Base-by-base conservation (phyloP, 2,888 invertebrate genomes). In the Lissocephala sabroskyi region DNA sequence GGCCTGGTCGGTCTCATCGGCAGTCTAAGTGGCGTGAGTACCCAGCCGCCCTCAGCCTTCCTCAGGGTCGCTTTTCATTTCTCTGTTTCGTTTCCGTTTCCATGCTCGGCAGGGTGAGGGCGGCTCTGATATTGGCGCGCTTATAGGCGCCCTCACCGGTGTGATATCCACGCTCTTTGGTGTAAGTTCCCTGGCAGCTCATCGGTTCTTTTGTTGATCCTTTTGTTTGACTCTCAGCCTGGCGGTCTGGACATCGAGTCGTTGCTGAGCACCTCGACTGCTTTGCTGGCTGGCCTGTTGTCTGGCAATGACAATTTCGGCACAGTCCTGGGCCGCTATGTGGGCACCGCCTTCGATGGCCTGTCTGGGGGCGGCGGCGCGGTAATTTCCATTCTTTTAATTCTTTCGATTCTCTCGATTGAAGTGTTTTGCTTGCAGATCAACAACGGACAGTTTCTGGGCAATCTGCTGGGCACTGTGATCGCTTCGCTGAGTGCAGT, bases 351-450 rank as follows among this genome's bases (percentile, higher is more conserved):
- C 1, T 67, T 85, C 13, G 85, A 85, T 57, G 85, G 84, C 0
- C 64, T 85, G 1, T 83, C 85, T 0, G 85, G 84, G 0, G 85
- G 85, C 1, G 85, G 85, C 6, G 85, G 85, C 51, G 85, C 85
- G 43, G 85, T 85, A 73, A 56, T 67, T 61, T 7, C 9, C 6
- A 5, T 7, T 1, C 11, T 35, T 32, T 23, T 23, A 23, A 23
- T 23, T 7, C 23, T 23, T n/a, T n/a, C 4, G 7, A 23, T 23
- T 23, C 23, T 23, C 4, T n/a, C n/a, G n/a, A n/a, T n/a, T n/a
- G n/a, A n/a, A n/a, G n/a, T n/a, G n/a, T n/a, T n/a, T 14, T 30
- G 3, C 54, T 79, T 67, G 10, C 50, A 85, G 85, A 62, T 80
- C 1, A 82, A 82, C 47, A 85, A 85, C 62, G 85, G 85, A 52